Evolutionary conservation across 2,113 vertebrate species (phyloP).

Genomic region (Pipra filicauda): DNA sequence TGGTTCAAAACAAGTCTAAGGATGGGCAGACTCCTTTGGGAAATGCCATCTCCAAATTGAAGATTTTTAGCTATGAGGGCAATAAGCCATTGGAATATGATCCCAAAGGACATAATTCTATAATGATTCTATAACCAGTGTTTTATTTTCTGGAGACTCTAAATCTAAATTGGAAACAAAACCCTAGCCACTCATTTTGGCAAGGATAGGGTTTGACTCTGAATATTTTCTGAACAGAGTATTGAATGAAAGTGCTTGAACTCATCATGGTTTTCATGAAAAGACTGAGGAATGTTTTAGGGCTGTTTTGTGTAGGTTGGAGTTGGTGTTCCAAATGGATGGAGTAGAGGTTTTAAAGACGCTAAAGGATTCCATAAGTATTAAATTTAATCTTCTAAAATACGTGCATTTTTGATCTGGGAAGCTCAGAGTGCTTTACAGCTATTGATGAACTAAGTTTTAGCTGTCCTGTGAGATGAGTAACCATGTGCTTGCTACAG

Average conservation of each 20-base stretch:
- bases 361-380: background rate
- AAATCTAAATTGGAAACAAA: background rate
- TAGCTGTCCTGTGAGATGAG: background rate
- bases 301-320: background rate
- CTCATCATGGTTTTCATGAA: background rate
- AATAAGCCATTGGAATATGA: background rate
- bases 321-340: background rate
- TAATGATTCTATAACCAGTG: background rate
- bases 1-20: background rate
- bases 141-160: background rate
- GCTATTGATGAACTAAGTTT: background rate
- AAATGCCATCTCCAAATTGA: background rate
- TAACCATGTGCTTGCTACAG: background rate
- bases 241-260: background rate
- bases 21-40: background rate
- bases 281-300: background rate
- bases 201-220: background rate
- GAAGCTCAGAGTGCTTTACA: background rate
- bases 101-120: background rate
- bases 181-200: background rate
- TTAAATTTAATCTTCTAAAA: conserved; percentile 2
- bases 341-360: background rate
- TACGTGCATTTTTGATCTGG: background rate
- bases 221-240: background rate
- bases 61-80: background rate